Conservation (phyloP, 2,797 vertebrate species). For the Erethizon dorsatum region DNA sequence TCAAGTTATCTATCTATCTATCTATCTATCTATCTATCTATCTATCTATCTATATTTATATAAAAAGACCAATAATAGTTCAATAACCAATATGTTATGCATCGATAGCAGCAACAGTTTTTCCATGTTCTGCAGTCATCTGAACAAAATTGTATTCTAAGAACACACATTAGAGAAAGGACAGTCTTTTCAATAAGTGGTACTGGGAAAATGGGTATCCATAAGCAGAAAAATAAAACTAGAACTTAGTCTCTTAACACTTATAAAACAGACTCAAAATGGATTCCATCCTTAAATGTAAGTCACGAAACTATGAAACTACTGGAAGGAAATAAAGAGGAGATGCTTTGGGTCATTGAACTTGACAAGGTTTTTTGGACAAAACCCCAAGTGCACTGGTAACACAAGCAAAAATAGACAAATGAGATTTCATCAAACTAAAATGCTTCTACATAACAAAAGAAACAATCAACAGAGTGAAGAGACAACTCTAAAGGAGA, state of each 20-base stretch:
- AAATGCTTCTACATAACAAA: background rate
- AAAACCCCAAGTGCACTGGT: background rate
- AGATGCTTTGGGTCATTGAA: background rate
- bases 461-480: background rate
- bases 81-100: background rate
- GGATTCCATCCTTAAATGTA: background rate
- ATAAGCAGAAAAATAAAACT: background rate
- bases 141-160: background rate
- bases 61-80: background rate
- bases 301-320: background rate
- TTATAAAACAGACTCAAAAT: background rate
- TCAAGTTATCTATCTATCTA: background rate
- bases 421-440: background rate
- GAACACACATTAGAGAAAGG: background rate
- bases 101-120: background rate
- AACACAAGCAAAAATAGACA: background rate
- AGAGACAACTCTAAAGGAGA: background rate
- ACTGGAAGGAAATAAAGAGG: background rate
- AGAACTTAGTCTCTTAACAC: background rate
- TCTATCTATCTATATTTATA: background rate
- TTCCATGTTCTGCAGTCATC: background rate
- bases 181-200: background rate
- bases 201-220: background rate
- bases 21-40: no score
- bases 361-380: background rate